Evolutionary conservation across 2,113 vertebrate species (phyloP).

Genomic region (Bubo blakistoni): DNA sequence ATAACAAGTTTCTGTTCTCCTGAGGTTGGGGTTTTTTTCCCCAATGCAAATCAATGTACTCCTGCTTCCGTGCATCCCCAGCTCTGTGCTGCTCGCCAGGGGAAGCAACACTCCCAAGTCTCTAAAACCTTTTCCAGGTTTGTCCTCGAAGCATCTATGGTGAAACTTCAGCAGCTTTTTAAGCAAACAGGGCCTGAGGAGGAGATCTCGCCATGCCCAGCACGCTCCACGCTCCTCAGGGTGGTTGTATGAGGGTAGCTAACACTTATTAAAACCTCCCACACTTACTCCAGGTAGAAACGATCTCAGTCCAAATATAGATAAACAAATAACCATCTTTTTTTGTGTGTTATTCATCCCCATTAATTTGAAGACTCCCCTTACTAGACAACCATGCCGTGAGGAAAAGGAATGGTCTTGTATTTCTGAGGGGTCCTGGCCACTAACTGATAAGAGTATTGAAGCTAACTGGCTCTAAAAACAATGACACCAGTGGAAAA

Average conservation of each 20-base stretch:
- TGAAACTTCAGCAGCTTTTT: neutral
- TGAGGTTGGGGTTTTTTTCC: neutral
- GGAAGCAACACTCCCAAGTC: rapidly evolving
- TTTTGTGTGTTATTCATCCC: neutral
- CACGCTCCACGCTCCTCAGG: neutral
- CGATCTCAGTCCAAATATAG: neutral
- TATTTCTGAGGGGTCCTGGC: neutral
- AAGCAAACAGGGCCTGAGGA: neutral
- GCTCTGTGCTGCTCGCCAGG: rapidly evolving
- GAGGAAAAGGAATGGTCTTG: neutral
- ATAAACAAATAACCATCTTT: neutral
- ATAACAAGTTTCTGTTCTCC: neutral
- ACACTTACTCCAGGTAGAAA: neutral
- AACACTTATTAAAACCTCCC: neutral
- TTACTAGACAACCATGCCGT: rapidly evolving
- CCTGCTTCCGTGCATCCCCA: neutral
- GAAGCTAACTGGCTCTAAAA: neutral
- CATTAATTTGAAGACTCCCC: neutral
- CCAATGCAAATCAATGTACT: neutral
- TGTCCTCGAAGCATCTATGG: rapidly evolving
- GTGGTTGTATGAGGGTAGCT: rapidly evolving
- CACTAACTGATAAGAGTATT: neutral
- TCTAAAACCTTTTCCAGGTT: neutral
- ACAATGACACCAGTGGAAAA: neutral
- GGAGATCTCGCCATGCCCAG: rapidly evolving